Evolutionary conservation across 2,888 invertebrate species (phyloP).

Genomic region (Nomada lathburiana): DNA sequence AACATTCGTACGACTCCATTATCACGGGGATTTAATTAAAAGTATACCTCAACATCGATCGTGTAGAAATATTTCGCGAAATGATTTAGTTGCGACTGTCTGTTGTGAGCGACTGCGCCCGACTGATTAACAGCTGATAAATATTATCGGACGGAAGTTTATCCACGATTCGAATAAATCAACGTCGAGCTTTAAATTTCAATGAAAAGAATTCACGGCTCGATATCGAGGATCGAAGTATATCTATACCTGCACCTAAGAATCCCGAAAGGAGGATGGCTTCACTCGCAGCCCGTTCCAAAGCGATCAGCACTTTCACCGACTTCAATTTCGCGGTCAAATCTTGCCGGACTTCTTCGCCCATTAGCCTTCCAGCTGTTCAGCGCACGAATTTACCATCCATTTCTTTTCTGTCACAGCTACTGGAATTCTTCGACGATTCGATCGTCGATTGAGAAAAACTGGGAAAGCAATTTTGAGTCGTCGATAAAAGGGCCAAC

Average conservation of each 20-base stretch:
- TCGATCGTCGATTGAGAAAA: background rate
- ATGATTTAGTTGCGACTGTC: background rate
- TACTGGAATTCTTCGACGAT: background rate
- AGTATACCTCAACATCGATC: background rate
- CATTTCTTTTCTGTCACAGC: background rate
- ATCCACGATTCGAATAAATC: conserved; percentile 32
- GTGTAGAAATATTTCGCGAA: background rate
- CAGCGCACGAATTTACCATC: background rate
- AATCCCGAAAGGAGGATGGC: conserved; percentile 26
- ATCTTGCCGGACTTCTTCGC: background rate
- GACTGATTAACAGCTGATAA: background rate
- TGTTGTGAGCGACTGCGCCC: conserved; percentile 6
- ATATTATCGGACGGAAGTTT: background rate
- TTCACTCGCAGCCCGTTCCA: background rate
- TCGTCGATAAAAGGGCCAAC: conserved; percentile 31
- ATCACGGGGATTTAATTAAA: background rate
- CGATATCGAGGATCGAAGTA: conserved; percentile 25
- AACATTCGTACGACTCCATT: background rate
- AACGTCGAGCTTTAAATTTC: conserved; percentile 11
- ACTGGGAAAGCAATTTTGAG: background rate
- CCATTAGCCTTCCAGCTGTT: background rate
- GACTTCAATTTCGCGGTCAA: background rate
- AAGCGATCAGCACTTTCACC: conserved; percentile 13
- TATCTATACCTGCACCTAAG: conserved; percentile 9
- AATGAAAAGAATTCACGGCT: background rate